Base-by-base conservation (phyloP, 1,140 invertebrate genomes). In the Dendrolimus kikuchii region DNA sequence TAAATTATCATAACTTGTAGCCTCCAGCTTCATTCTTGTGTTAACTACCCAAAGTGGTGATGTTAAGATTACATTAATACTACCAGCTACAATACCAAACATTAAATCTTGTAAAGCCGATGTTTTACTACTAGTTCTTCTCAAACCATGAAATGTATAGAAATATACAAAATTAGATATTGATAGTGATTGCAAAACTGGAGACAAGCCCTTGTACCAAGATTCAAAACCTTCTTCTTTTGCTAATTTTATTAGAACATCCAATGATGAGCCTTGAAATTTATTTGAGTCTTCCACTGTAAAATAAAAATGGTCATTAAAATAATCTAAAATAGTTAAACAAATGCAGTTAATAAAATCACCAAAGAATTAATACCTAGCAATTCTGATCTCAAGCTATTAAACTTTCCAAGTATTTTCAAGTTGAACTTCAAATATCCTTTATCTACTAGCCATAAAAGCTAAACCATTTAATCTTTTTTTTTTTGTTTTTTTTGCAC, bases 81-180 rank as follows among this genome's bases (percentile, higher is more conserved):
- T 88, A 43, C 95, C 96, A 66, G 96, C 95, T 38, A 95, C 74
- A 60, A 93, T 91, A 8, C 94, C 95, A 44, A 96, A 77, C 7
- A 93, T 66, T n/a, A 98, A 86, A 86, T 98, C 95, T 66, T 89
- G 90, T 2, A 91, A 56, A 5, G 94, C 92, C 45, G 90, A 91
- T 60, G 90, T 81, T 72, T 77, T 6, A 80, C 64, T 55, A 86
- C 72, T n/a, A 92, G 57, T 46, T 23, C 89, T 86, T 77, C 95
- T 93, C 5, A 97, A 82, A 4, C 93, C 92, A 86, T 97, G 96
- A 76, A 96, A 97, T 60, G 94, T 91, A 77, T 97, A 98, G 71
- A 97, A 97, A 81, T 97, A 97, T 8, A 98, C 93, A 88, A 97
- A 97, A 84, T 96, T 97, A 47, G 95, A 97, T 48, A 92, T 92